A percentile compares a stretch with the other conserved stretches of the same genome.
Conservation (phyloP, 92 coral and sea anemone genomes). For the Hydrozoanthus gracilis region DNA sequence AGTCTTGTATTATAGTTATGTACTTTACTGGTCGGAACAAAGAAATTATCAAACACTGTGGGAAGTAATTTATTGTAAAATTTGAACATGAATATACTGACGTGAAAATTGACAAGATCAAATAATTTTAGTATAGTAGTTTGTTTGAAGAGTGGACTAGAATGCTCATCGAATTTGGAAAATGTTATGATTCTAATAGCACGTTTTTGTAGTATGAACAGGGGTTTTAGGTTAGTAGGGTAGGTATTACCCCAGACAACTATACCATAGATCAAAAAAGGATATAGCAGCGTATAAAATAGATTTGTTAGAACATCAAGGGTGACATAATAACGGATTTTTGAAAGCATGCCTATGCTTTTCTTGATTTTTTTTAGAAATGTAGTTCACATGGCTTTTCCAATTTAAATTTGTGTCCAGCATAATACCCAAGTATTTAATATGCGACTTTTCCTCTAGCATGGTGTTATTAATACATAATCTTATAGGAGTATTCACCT, state of each 20-base stretch:
- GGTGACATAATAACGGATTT: constrained; percentile 34
- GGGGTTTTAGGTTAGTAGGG: not conserved
- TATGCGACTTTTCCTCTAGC: constrained; percentile 25
- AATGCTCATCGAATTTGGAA: not conserved
- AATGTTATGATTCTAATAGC: too few species aligned
- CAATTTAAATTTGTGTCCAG: constrained; percentile 32
- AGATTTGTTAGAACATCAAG: constrained; percentile 33
- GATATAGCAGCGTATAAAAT: constrained; percentile 7
- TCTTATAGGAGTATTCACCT: not conserved
- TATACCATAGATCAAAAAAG: not conserved
- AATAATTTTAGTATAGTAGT: constrained; percentile 10
- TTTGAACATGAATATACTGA: constrained; percentile 40
- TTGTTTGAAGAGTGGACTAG: not conserved
- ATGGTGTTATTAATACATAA: constrained; percentile 30
- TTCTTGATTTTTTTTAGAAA: constrained; percentile 43
- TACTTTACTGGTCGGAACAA: constrained; percentile 4
- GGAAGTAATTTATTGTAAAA: not conserved
- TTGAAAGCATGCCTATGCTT: constrained; percentile 46
- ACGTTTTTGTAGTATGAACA: too few species aligned
- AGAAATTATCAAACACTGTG: not conserved
- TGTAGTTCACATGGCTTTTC: constrained; percentile 1
- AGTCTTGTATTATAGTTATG: too few species aligned
- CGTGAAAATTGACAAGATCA: constrained; percentile 21
- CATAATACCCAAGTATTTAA: not conserved
- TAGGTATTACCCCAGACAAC: not conserved